Conservation (phyloP, 2,113 vertebrate species). For the Festucalex cinctus region DNA sequence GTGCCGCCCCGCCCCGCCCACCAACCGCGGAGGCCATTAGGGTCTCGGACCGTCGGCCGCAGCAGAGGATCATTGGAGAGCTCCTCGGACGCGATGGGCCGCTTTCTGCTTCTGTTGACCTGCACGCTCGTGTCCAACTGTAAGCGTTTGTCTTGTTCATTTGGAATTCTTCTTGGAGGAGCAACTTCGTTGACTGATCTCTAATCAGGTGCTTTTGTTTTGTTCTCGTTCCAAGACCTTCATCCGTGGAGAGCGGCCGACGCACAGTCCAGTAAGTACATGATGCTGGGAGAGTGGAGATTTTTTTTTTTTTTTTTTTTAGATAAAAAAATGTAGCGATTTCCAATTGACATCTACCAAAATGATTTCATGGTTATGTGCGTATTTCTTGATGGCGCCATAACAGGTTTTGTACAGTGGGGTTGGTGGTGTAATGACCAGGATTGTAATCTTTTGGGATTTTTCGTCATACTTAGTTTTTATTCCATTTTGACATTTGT, state of each 20-base stretch:
- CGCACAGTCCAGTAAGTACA: constrained; percentile 52
- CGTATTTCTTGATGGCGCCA: not conserved
- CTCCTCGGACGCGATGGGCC: constrained; percentile 50
- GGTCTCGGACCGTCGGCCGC: constrained; percentile 13
- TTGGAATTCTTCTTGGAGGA: constrained; percentile 4
- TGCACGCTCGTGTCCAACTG: constrained; percentile 55
- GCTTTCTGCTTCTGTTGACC: constrained; percentile 38
- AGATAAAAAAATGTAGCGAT: not conserved
- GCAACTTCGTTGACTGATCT: constrained; percentile 10
- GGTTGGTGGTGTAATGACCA: not conserved
- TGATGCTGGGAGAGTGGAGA: no score
- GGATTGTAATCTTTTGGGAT: no score
- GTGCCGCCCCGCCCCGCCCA: constrained; percentile 29
- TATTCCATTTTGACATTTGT: no score
- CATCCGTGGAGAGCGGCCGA: constrained; percentile 20
- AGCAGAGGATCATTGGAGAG: constrained; percentile 2
- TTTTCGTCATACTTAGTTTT: no score
- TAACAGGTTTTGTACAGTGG: not conserved
- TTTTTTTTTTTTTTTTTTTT: not conserved
- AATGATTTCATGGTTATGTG: not conserved
- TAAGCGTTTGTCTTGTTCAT: constrained; percentile 48
- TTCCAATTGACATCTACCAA: not conserved
- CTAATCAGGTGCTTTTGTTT: constrained; percentile 36
- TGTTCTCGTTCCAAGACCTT: constrained; percentile 29
- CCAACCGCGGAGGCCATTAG: constrained; percentile 18